Conservation (phyloP, 2,888 invertebrate species). For the Sympetrum striolatum region DNA sequence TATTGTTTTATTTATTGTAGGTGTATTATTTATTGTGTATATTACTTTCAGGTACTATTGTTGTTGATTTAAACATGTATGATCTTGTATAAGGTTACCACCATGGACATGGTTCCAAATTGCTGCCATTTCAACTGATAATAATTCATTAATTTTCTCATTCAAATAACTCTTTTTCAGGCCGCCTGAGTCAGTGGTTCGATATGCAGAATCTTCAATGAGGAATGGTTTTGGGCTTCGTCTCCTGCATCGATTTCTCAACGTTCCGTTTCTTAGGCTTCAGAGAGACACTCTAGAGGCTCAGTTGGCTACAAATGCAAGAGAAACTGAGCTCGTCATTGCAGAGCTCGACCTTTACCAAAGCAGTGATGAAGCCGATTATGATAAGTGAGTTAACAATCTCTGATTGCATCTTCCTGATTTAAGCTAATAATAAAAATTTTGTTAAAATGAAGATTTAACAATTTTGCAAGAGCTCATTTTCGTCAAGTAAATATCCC, state of each 20-base stretch:
- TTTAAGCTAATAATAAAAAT: background rate
- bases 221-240: constrained; percentile 91
- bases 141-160: too few relatives aligned
- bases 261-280: constrained; percentile 89
- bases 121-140: too few relatives aligned
- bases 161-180: constrained; percentile 47
- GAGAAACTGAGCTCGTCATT: constrained; percentile 78
- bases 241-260: constrained; percentile 91
- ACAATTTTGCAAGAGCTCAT: too few relatives aligned
- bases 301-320: constrained; percentile 84
- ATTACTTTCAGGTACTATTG: too few relatives aligned
- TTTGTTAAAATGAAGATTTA: background rate
- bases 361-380: constrained; percentile 76
- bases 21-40: too few relatives aligned
- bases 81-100: too few relatives aligned
- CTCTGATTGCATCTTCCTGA: background rate
- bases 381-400: constrained; percentile 61
- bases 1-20: too few relatives aligned
- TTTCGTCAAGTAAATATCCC: too few relatives aligned
- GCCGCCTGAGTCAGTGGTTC: constrained; percentile 66
- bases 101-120: too few relatives aligned
- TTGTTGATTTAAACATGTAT: too few relatives aligned
- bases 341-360: constrained; percentile 78
- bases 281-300: constrained; percentile 83
- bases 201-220: constrained; percentile 94